Evolutionary conservation across 2,888 invertebrate species (phyloP).

Genomic region (Microdon myrmicae): DNA sequence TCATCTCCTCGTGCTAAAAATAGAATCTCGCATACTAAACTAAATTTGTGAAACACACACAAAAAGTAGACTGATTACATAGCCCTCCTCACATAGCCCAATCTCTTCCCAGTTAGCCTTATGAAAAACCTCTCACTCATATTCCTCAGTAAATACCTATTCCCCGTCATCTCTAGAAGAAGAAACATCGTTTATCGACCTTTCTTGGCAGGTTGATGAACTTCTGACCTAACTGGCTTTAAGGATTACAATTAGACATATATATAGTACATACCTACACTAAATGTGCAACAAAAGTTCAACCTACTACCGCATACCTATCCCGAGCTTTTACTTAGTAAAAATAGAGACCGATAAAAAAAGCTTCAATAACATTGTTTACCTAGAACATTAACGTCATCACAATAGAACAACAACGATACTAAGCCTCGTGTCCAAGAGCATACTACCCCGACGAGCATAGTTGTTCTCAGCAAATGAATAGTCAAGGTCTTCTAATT

Average conservation of each 20-base stretch:
- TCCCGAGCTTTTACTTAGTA: constrained; percentile 40
- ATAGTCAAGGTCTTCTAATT: constrained; percentile 43
- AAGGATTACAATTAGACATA: constrained; percentile 25
- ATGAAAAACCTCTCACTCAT: constrained; percentile 1
- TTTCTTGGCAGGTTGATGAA: constrained; percentile 54
- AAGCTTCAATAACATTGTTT: constrained; percentile 37
- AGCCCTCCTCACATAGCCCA: constrained; percentile 7
- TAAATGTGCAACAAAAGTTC: constrained; percentile 18
- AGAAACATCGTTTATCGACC: constrained; percentile 54
- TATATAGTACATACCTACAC: too few relatives aligned
- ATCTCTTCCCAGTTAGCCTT: constrained; percentile 3
- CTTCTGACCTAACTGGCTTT: constrained; percentile 53
- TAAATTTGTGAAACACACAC: constrained; percentile 24
- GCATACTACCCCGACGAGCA: neutral
- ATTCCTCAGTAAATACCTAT: neutral
- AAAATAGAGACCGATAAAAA: constrained; percentile 13
- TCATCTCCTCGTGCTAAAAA: constrained; percentile 43
- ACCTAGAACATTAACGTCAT: constrained; percentile 34
- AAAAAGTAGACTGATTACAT: constrained; percentile 10
- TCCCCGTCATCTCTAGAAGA: constrained; percentile 23
- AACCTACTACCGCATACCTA: constrained; percentile 15
- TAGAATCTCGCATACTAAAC: constrained; percentile 37
- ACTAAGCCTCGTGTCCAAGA: constrained; percentile 21
- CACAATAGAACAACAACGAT: constrained; percentile 27
- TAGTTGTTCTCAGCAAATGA: constrained; percentile 26